Conservation (phyloP, 2,113 vertebrate genomes). For the Lynx canadensis region DNA sequence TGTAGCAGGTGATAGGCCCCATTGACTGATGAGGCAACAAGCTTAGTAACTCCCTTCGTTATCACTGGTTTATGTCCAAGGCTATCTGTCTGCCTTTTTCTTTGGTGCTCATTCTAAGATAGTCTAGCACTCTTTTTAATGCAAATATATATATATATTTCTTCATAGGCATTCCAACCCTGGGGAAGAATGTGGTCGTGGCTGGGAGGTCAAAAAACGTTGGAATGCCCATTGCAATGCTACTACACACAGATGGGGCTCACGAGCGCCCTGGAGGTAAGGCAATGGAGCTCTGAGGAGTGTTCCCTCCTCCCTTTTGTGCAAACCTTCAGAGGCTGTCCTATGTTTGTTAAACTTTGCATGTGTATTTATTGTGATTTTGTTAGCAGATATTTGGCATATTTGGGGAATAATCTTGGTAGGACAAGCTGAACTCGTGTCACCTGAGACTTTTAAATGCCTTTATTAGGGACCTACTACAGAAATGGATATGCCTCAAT, state of each 20-base stretch:
- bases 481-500: neutral
- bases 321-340: neutral
- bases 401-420: neutral
- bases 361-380: neutral
- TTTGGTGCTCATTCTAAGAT: neutral
- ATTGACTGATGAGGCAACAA: neutral
- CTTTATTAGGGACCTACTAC: neutral
- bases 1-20: neutral
- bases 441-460: neutral
- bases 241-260: slow-evolving; percentile 95
- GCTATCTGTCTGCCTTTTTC: neutral
- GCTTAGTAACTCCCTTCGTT: neutral
- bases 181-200: slow-evolving; percentile 97
- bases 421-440: neutral
- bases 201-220: slow-evolving; percentile 98
- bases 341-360: neutral
- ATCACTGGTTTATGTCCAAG: neutral
- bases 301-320: neutral
- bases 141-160: neutral
- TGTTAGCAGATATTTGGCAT: neutral
- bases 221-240: slow-evolving; percentile 98
- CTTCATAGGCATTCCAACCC: slow-evolving; percentile 92
- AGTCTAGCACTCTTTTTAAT: neutral
- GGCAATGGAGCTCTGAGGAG: neutral
- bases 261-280: slow-evolving; percentile 97